phyloP scores from a whole-genome alignment of 2,888 invertebrate species.

The Nemoura dubitans region DNA sequence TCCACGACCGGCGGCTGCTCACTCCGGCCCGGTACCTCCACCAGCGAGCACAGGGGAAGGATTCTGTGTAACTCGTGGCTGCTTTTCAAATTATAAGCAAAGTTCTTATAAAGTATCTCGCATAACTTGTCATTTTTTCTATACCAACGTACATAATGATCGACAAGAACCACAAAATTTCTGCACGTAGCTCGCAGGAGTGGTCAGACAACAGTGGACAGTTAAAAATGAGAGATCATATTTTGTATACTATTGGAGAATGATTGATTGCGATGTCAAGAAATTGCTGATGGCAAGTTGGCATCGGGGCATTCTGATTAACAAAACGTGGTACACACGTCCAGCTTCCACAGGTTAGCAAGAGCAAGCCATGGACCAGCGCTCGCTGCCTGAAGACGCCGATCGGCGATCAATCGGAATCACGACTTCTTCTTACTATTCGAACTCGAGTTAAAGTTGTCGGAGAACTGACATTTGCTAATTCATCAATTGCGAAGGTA shows the following conservation, averaged over 20 bases:
- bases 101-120: no score
- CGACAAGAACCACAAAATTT: no score
- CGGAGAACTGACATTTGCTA: background rate
- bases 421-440: background rate
- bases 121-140: no score
- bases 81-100: no score
- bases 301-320: background rate
- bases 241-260: background rate
- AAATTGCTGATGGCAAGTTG: background rate
- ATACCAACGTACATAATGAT: no score
- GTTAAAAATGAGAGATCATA: background rate
- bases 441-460: background rate
- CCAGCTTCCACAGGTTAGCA: background rate
- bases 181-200: no score
- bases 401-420: background rate
- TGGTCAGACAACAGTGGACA: background rate
- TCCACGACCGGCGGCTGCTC: no score
- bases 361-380: no score
- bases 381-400: background rate
- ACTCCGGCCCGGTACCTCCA: no score
- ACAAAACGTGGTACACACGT: background rate
- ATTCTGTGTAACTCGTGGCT: no score
- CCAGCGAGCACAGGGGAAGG: no score
- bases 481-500: background rate
- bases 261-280: background rate